phyloP scores from a whole-genome alignment of 2,797 vertebrate genomes.

The Enteromius paludinosus region DNA sequence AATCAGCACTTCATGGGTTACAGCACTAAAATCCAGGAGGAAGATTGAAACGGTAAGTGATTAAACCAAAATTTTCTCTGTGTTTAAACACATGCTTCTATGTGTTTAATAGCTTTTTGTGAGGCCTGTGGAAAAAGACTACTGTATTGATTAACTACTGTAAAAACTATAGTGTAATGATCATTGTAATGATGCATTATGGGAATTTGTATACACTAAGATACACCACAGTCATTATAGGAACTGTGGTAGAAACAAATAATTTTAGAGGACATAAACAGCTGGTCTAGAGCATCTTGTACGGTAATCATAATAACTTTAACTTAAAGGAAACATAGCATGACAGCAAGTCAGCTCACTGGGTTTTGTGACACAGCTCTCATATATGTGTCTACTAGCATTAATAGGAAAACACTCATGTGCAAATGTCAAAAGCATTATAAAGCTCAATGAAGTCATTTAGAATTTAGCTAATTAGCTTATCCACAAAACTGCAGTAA shows the following conservation, averaged over 20 bases:
- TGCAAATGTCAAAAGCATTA: background rate
- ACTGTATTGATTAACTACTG: background rate
- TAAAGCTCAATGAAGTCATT: background rate
- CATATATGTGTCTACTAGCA: background rate
- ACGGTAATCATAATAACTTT: background rate
- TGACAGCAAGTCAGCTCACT: background rate
- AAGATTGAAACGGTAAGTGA: background rate
- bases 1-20: slow-evolving; percentile 1
- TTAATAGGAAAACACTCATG: background rate
- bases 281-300: background rate
- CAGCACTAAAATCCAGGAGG: background rate
- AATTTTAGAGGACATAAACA: background rate
- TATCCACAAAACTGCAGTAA: background rate
- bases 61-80: slow-evolving; percentile 24
- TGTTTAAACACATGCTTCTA: too few species aligned
- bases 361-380: background rate
- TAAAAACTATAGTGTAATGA: background rate
- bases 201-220: background rate
- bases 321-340: background rate
- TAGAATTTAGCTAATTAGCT: background rate
- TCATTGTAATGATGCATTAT: background rate
- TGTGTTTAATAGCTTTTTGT: background rate
- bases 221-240: background rate
- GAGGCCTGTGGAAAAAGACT: background rate
- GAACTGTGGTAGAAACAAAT: background rate